Evolutionary conservation across 1,140 invertebrate species (phyloP), one percentile per base, ranked within the genome.

Genomic region (Mylabris phalerata): DNA sequence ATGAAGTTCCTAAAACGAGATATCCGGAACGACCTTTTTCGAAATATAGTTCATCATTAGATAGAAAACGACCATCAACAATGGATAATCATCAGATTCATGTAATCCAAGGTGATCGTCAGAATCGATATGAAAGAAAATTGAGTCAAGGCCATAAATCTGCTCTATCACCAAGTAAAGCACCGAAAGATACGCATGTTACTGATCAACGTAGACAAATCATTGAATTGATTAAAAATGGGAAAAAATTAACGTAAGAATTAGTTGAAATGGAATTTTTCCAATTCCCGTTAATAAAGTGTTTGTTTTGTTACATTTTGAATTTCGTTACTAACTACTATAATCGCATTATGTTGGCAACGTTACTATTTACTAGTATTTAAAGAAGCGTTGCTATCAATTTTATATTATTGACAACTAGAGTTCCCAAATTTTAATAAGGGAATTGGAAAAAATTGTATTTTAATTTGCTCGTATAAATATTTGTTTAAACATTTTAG

Each of bases 111-210:
- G 11, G 41, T 42, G 9, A 67, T 57, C 63, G 73, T 50, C 72
- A 75, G 49, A 67, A 79, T 66, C 74, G 82, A 59, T 84, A 84
- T 60, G 81, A 84, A 66, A 74, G 82, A 55, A 80, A 78, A 50
- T 73, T 84, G 19, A 76, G 77, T 25, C 78, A 78, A 63, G 81
- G 81, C 1, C 79, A 82, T 63, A 78, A 78, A 47, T 73, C 77
- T 7, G 59, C 66, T 9, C 48, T 73, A 5, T 39, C 38, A 3
- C 66, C 65, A 4, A 62, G 62, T 42, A 70, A 70, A 65, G 49
- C 59, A 3, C 43, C 63, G 4, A 64, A 65, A 46, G 71, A 72
- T 43, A 49, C 61, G 2, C 63, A 68, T 43, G 62, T 63, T n/a
- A 42, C 49, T 4, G 71, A 73, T 52, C 47, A 73, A 43, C 63